Percentiles rank a stretch among this genome's conserved stretches.
Conservation (phyloP, 2,888 invertebrate species). For the Hesperia comma region DNA sequence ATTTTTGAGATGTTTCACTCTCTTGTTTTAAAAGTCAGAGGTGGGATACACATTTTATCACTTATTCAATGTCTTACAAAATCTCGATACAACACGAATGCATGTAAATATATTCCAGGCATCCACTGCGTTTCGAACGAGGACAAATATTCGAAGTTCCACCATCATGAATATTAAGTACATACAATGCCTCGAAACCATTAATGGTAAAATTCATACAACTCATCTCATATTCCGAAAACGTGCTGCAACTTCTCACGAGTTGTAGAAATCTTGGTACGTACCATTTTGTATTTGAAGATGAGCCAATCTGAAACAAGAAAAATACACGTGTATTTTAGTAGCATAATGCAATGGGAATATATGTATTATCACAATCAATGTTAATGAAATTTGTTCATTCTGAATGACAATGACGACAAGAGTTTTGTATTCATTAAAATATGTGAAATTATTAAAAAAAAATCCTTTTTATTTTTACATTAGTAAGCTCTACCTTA, state of each 20-base stretch:
- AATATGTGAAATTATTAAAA: too few relatives aligned
- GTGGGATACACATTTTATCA: too few relatives aligned
- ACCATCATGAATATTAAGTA: slow-evolving; percentile 19
- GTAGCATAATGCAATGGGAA: not conserved
- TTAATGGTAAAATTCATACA: slow-evolving; percentile 25
- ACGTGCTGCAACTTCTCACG: slow-evolving; percentile 9
- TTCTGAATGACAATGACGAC: too few relatives aligned
- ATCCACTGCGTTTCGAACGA: not conserved
- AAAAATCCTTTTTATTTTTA: too few relatives aligned
- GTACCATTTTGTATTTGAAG: slow-evolving; percentile 25
- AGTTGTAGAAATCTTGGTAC: slow-evolving; percentile 13
- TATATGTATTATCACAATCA: too few relatives aligned
- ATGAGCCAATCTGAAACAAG: slow-evolving; percentile 25
- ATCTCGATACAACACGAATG: not conserved
- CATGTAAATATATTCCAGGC: not conserved
- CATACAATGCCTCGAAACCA: slow-evolving; percentile 16
- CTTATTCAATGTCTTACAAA: not conserved
- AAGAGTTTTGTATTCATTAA: too few relatives aligned
- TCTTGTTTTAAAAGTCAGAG: too few relatives aligned
- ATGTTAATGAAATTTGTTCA: too few relatives aligned
- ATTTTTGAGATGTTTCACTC: too few relatives aligned
- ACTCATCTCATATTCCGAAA: slow-evolving; percentile 18
- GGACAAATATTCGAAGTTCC: slow-evolving; percentile 3
- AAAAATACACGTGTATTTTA: slow-evolving; percentile 14
- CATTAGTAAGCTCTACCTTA: too few relatives aligned